Evolutionary conservation across 2,113 vertebrate genomes (phyloP).

Genomic region (Trichechus manatus): DNA sequence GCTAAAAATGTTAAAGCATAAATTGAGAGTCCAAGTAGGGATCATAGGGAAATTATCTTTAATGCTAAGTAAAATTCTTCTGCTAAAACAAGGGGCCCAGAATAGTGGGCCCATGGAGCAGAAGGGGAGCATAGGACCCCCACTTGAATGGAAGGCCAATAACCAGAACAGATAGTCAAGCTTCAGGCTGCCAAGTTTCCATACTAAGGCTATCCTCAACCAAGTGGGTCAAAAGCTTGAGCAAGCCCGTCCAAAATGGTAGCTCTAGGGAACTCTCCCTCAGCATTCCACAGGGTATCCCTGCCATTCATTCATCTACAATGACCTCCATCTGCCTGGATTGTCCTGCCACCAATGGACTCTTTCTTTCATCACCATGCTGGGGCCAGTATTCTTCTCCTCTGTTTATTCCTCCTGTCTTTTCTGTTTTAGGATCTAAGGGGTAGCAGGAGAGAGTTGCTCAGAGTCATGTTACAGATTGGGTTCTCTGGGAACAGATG

Average conservation of each 20-base stretch:
- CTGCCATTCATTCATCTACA: not conserved
- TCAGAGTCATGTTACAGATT: not conserved
- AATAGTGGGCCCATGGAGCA: not conserved
- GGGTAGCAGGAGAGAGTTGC: not conserved
- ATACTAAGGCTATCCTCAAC: not conserved
- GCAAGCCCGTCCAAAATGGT: not conserved
- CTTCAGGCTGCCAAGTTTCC: not conserved
- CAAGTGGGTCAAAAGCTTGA: not conserved
- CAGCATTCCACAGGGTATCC: not conserved
- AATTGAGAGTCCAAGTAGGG: not conserved
- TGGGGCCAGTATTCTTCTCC: not conserved
- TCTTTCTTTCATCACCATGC: not conserved
- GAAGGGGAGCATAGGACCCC: not conserved
- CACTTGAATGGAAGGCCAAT: not conserved
- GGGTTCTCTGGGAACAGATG: not conserved
- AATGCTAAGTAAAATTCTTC: not conserved
- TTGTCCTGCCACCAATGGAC: not conserved
- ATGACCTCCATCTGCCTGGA: not conserved
- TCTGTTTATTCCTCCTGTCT: not conserved
- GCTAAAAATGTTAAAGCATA: not conserved
- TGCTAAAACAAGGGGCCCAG: not conserved
- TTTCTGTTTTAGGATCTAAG: not conserved
- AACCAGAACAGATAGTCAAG: not conserved
- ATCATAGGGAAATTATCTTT: slow-evolving; percentile 19
- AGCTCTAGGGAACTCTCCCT: not conserved